These are phyloP conservation scores for Platycheirus albimanus DNA, from an alignment of 2,888 invertebrate genomes.

Conservation along the genomic window DNA sequence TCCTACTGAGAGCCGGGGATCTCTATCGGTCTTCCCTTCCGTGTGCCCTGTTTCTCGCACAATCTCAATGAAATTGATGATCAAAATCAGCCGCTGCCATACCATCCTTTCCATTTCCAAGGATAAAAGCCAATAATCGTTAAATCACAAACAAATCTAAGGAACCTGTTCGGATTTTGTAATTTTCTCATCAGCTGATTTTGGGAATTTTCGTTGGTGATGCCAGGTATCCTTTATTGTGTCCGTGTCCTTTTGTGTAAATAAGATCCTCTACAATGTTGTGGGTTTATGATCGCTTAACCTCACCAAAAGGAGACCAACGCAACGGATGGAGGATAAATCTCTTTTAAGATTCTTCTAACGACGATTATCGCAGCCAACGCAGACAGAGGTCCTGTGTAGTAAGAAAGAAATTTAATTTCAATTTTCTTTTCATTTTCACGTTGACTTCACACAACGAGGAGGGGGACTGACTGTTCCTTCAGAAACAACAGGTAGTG, in stretches of 20 bases:
- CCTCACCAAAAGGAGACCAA: slow-evolving; percentile 39
- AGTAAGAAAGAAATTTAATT: slow-evolving; percentile 61
- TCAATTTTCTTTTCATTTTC: slow-evolving; percentile 51
- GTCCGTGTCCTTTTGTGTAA: slow-evolving; percentile 48
- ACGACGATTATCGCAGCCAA: slow-evolving; percentile 35
- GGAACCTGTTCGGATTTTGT: slow-evolving; percentile 45
- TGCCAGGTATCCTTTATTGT: slow-evolving; percentile 53
- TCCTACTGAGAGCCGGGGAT: not conserved
- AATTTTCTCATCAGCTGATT: slow-evolving; percentile 66
- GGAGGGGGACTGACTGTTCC: not conserved
- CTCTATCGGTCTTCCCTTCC: not conserved
- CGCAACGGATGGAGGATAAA: slow-evolving; percentile 47
- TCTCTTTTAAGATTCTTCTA: slow-evolving; percentile 44
- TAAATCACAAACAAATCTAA: slow-evolving; percentile 51
- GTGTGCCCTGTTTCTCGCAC: not conserved
- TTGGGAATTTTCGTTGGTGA: slow-evolving; percentile 40
- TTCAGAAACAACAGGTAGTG: slow-evolving; percentile 61
- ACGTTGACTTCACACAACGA: slow-evolving; percentile 32
- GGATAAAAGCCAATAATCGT: slow-evolving; percentile 63
- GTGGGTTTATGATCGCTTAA: slow-evolving; percentile 68
- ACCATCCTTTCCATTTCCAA: slow-evolving; percentile 10
- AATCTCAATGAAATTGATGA: slow-evolving; percentile 56
- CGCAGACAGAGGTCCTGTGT: slow-evolving; percentile 34
- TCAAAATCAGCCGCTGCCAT: slow-evolving; percentile 42
- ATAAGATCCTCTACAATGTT: slow-evolving; percentile 50